These are phyloP conservation scores for Bryconaethiops microstoma DNA, from an alignment of 2,797 vertebrate species.

Conservation along the genomic window DNA sequence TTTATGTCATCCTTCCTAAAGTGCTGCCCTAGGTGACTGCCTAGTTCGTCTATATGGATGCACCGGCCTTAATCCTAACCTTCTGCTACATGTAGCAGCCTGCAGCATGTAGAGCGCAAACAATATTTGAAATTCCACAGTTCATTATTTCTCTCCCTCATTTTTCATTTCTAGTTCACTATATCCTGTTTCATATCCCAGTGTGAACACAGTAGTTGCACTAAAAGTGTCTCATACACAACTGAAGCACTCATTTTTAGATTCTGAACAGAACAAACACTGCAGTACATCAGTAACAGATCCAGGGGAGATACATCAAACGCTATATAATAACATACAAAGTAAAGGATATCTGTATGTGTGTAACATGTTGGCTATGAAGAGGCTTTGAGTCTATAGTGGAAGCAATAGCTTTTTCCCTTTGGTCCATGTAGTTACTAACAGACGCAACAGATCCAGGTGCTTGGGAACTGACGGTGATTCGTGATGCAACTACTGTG, in stretches of 20 bases:
- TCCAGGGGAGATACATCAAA: not conserved
- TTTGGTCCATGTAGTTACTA: not conserved
- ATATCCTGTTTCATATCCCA: not conserved
- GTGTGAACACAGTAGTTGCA: not conserved
- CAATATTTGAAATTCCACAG: no score
- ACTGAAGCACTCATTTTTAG: not conserved
- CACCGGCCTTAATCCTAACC: no score
- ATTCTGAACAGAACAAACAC: not conserved
- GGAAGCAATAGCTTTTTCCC: not conserved
- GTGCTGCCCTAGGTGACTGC: no score
- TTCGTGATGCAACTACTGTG: slow-evolving; percentile 36
- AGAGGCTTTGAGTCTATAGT: not conserved
- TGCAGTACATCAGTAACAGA: not conserved
- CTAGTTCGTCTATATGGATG: no score
- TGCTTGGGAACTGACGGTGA: not conserved
- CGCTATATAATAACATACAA: not conserved
- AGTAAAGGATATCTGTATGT: not conserved
- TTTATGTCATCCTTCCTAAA: no score
- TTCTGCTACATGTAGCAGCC: not conserved
- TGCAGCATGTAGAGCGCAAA: no score
- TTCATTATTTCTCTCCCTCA: no score
- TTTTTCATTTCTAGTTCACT: not conserved
- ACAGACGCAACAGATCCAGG: not conserved
- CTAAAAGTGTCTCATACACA: not conserved
- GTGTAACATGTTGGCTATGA: not conserved